Base-by-base conservation (phyloP, 2,113 vertebrate species). In the Platysteira castanea region DNA sequence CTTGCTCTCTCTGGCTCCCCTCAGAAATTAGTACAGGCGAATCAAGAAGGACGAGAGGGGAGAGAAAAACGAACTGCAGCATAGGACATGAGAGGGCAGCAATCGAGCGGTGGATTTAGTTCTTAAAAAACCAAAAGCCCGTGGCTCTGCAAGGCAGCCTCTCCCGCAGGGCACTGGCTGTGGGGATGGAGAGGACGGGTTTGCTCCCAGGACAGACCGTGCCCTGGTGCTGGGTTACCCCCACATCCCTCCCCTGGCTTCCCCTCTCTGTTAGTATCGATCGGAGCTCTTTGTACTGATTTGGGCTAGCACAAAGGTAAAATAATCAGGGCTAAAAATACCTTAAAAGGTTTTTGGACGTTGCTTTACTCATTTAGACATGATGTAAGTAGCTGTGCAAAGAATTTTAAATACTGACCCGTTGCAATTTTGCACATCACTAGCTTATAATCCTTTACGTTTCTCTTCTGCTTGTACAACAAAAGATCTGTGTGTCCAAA, bases 21-120 rank as follows among this genome's bases (percentile, higher is more conserved):
- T 95, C 81, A 90, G 94, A 97, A 94, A 95, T 47, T 35, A 90
- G 89, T 77, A 49, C 88, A 90, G 91, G 37, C 92, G 41, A 39
- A 81, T 52, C 77, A 88, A 88, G 61, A 91, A 93, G 80, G 57
- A 60, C 47, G 7, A 53, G 60, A 84, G 18, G 53, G 67, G 59
- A 67, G 76, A 86, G 93, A 83, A 86, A 70, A 85, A 90, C 11
- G 15, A 95, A 27, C 64, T 27, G 79, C 97, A 69, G 75, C 87
- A 54, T 2, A 94, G 95, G 94, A 98, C 97, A 85, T 96, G 94
- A 98, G 98, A 97, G 90, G 97, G 98, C 97, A 98, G 98, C 93
- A 97, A 96, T 23, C 1, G 93, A 97, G 89, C 97, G 3, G 91
- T 35, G 68, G 87, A 96, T 93, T 82, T 77, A 64, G 56, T 23